These are phyloP conservation scores for Schizothorax lantsangensis DNA, from an alignment of 2,797 vertebrate genomes.

Conservation along the genomic window DNA sequence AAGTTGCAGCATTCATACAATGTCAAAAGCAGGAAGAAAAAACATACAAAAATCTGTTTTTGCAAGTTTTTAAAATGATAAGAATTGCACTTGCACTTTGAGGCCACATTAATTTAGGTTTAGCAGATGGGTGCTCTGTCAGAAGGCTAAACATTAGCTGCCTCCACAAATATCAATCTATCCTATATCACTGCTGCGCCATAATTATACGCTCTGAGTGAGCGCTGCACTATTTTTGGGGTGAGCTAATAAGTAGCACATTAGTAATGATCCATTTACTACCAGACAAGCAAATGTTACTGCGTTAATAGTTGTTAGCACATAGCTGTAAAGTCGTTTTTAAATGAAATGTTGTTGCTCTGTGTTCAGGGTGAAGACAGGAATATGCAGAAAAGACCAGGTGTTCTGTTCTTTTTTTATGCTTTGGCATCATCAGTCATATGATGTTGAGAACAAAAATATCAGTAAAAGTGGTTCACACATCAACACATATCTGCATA, in stretches of 20 bases:
- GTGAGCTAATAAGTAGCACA: constrained; percentile 53
- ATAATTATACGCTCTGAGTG: constrained; percentile 53
- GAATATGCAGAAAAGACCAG: not conserved
- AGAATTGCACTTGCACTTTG: constrained; percentile 12
- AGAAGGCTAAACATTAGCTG: constrained; percentile 49
- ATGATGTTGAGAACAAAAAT: not conserved
- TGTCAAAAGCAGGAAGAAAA: not conserved
- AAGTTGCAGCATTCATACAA: not conserved
- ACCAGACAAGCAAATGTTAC: constrained; percentile 47
- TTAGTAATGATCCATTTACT: constrained; percentile 51
- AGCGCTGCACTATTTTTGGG: constrained; percentile 49
- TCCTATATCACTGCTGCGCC: constrained; percentile 37
- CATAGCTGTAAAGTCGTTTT: constrained; percentile 31
- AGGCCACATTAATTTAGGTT: constrained; percentile 36
- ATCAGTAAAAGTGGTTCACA: not conserved
- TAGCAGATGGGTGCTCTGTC: constrained; percentile 42
- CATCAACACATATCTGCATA: not conserved
- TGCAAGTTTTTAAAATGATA: constrained; percentile 4
- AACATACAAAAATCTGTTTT: not conserved
- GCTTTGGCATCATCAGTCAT: not conserved
- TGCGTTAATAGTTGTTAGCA: constrained; percentile 33
- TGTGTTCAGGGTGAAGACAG: not conserved
- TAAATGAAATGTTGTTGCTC: constrained; percentile 9
- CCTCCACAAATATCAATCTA: constrained; percentile 52
- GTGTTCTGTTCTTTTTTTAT: not conserved